These are phyloP conservation scores for Anastrepha obliqua DNA, from an alignment of 1,140 invertebrate species.

Conservation along the genomic window DNA sequence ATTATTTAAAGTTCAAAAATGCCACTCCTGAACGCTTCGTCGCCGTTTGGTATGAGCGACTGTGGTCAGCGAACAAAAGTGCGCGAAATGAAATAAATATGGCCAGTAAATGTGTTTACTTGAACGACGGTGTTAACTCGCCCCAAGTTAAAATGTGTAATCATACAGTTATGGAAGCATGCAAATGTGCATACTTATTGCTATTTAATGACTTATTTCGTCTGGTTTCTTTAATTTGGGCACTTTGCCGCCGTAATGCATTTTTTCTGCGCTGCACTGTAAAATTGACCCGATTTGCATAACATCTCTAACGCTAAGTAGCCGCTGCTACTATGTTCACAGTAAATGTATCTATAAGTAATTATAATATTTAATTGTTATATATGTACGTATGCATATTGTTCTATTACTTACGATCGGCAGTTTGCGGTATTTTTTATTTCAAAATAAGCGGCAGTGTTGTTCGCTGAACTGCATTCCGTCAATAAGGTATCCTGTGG, in stretches of 20 bases:
- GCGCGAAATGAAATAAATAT: no score
- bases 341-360: slow-evolving; percentile 29
- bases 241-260: not conserved
- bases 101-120: no score
- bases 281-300: not conserved
- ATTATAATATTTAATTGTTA: not conserved
- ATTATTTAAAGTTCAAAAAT: no score
- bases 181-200: no score
- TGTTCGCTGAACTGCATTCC: not conserved
- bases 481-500: not conserved
- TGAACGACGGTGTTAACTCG: no score
- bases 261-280: not conserved
- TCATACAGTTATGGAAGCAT: no score
- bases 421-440: not conserved
- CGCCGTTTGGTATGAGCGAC: no score
- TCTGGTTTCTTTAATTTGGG: not conserved
- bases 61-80: no score
- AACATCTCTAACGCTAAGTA: not conserved
- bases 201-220: not conserved
- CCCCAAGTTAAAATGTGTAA: no score
- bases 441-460: not conserved
- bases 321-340: not conserved
- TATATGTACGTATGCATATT: not conserved
- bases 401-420: not conserved
- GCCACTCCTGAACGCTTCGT: no score